Percentiles rank a stretch among this genome's conserved stretches.
Evolutionary conservation across 2,113 vertebrate species (phyloP).

Genomic region (Philantomba maxwellii): DNA sequence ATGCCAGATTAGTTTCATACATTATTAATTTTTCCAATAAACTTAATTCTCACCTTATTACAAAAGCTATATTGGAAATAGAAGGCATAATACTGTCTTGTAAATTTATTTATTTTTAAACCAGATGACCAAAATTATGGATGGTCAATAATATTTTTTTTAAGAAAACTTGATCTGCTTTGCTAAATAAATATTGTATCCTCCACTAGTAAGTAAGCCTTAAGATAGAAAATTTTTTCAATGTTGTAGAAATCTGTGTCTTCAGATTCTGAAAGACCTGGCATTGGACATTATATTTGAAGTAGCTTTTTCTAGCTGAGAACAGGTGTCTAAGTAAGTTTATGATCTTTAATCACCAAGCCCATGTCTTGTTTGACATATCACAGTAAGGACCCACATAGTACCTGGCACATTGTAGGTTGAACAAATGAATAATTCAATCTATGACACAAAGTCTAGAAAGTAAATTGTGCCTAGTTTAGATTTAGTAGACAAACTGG

Average conservation of each 20-base stretch:
- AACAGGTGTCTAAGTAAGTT: neutral
- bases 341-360: neutral
- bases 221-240: neutral
- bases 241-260: neutral
- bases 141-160: neutral
- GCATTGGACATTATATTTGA: neutral
- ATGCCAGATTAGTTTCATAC: neutral
- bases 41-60: neutral
- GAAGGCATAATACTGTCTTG: neutral
- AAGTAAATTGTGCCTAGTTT: neutral
- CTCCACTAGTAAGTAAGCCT: neutral
- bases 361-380: neutral
- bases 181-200: neutral
- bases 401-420: neutral
- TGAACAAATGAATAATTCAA: neutral
- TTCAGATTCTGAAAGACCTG: neutral
- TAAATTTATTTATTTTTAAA: neutral
- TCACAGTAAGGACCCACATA: neutral
- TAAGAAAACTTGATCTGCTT: neutral
- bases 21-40: neutral
- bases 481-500: neutral
- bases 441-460: neutral
- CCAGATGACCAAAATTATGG: neutral
- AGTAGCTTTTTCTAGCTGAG: neutral
- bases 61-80: neutral